phyloP scores from a whole-genome alignment of 2,797 vertebrate genomes.

The Furcifer pardalis region DNA sequence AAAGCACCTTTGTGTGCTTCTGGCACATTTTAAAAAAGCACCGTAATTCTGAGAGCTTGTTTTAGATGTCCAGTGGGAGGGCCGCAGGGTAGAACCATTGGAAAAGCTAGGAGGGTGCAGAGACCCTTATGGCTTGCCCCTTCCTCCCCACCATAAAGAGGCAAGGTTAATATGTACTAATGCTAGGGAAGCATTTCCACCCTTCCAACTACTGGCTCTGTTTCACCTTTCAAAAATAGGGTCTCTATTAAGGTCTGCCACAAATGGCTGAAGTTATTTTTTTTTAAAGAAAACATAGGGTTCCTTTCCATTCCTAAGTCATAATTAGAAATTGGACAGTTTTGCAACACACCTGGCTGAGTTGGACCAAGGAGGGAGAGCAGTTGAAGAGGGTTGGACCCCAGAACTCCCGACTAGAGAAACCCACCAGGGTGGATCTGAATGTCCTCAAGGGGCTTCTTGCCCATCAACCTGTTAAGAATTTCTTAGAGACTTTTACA shows the following conservation, averaged over 20 bases:
- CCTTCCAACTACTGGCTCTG: neutral
- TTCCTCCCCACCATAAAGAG: neutral
- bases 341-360: too few species aligned
- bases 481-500: too few species aligned
- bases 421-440: too few species aligned
- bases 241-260: neutral
- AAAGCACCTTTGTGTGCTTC: too few species aligned
- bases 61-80: neutral
- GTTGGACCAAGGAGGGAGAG: too few species aligned
- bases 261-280: neutral
- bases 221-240: too few species aligned
- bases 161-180: neutral
- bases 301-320: neutral
- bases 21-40: too few species aligned
- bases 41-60: neutral
- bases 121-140: neutral
- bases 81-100: too few species aligned
- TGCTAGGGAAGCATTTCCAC: neutral
- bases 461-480: too few species aligned
- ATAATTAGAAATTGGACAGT: neutral
- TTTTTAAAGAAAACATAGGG: neutral
- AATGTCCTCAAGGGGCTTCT: too few species aligned
- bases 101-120: neutral
- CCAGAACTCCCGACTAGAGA: too few species aligned
- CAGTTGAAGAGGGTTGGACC: too few species aligned